These are phyloP conservation scores for Heterodera schachtii DNA, from an alignment of 1,140 invertebrate genomes.

Conservation along the genomic window DNA sequence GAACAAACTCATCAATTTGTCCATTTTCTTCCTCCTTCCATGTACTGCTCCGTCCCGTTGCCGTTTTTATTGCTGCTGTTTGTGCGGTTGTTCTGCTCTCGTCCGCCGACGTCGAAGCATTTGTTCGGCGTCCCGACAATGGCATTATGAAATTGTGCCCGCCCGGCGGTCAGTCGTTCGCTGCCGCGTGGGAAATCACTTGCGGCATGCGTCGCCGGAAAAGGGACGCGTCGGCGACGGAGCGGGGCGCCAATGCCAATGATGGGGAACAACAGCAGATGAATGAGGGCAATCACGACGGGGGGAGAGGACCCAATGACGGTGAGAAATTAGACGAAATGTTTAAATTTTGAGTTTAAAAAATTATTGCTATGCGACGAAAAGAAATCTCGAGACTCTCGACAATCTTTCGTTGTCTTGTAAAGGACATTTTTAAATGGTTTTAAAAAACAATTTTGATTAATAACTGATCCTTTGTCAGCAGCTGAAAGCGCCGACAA, in stretches of 20 bases:
- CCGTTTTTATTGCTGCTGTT: not conserved
- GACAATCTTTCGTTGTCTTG: too few relatives aligned
- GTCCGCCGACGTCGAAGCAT: not conserved
- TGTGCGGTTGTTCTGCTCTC: too few relatives aligned
- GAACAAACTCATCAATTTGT: not conserved
- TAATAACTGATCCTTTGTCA: too few relatives aligned
- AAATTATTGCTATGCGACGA: not conserved
- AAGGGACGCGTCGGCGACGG: slow-evolving; percentile 25
- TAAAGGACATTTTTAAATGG: too few relatives aligned
- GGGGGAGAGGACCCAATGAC: not conserved
- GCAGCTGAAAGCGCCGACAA: not conserved
- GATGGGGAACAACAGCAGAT: not conserved
- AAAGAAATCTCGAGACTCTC: too few relatives aligned
- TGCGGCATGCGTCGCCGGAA: slow-evolving; percentile 53
- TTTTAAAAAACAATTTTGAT: too few relatives aligned
- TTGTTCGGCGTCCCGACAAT: slow-evolving; percentile 9
- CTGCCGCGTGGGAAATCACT: slow-evolving; percentile 53
- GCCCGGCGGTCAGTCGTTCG: slow-evolving; percentile 51
- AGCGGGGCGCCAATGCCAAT: not conserved
- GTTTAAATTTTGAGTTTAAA: too few relatives aligned
- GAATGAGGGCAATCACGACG: not conserved
- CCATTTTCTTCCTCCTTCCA: not conserved
- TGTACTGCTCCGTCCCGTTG: not conserved
- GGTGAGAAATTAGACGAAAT: not conserved
- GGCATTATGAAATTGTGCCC: slow-evolving; percentile 54